Percentiles rank a stretch among this genome's conserved stretches.
Evolutionary conservation across 2,113 vertebrate species (phyloP).

Genomic region (Lepus europaeus): DNA sequence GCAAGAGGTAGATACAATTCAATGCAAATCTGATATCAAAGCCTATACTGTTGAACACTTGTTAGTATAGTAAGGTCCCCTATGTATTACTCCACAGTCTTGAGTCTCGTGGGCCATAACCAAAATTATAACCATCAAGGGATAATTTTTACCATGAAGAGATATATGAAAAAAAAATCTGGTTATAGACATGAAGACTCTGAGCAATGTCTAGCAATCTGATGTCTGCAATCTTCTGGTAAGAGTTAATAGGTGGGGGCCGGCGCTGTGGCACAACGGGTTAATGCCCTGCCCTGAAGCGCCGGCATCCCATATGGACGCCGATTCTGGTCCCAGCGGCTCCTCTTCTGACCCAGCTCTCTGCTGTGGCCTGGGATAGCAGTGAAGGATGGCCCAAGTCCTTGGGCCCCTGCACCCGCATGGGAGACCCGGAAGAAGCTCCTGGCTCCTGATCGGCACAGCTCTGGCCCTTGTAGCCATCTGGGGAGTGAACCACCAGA

Average conservation of each 20-base stretch:
- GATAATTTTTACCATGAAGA: not conserved
- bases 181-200: constrained; percentile 15
- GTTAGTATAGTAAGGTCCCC: not conserved
- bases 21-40: constrained; percentile 1
- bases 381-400: no score
- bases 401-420: no score
- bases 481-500: no score
- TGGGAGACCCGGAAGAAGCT: no score
- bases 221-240: not conserved
- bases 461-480: no score
- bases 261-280: no score
- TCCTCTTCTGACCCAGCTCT: no score
- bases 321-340: no score
- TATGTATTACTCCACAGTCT: not conserved
- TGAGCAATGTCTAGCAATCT: not conserved
- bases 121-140: not conserved
- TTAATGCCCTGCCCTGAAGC: no score
- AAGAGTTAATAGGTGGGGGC: not conserved
- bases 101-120: not conserved
- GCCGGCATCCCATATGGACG: no score
- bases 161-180: constrained; percentile 17
- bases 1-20: not conserved
- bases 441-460: no score
- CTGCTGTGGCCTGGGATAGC: no score
- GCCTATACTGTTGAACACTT: not conserved